These are phyloP conservation scores for Brienomyrus longianalis DNA, from an alignment of 2,113 vertebrate genomes.

Conservation along the genomic window DNA sequence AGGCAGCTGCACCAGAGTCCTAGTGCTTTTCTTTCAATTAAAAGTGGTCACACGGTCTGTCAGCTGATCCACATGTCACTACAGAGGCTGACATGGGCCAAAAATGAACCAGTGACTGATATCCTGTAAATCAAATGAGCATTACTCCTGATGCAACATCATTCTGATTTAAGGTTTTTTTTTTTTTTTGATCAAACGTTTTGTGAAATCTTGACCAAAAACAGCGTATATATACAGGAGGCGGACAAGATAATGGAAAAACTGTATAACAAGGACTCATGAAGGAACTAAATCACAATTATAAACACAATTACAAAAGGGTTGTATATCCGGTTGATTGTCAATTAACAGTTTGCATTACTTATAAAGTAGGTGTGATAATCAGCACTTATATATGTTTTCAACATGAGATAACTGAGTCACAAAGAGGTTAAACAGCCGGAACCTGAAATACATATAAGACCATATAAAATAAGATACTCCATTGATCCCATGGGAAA, in stretches of 20 bases:
- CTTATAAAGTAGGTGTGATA: not conserved
- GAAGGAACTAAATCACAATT: not conserved
- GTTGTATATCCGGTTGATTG: not conserved
- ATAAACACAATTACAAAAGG: not conserved
- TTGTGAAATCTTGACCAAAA: not conserved
- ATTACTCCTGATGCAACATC: not conserved
- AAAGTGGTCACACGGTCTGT: conserved; percentile 16
- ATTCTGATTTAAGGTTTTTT: not conserved
- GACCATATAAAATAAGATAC: not conserved
- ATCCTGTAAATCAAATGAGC: not conserved
- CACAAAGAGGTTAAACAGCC: not conserved
- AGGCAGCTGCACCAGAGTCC: not conserved
- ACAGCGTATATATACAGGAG: not conserved
- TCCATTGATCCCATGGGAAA: not conserved
- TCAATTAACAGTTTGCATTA: not conserved
- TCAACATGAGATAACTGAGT: not conserved
- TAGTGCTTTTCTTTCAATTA: not conserved
- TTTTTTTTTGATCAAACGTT: not conserved
- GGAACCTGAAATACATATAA: not conserved
- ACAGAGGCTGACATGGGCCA: not conserved
- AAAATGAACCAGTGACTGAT: not conserved
- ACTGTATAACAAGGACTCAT: not conserved
- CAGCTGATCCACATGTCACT: not conserved
- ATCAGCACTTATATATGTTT: not conserved
- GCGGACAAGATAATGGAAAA: not conserved